A percentile compares a stretch with the other conserved stretches of the same genome.
These are phyloP conservation scores for Crossaster papposus DNA, from an alignment of 53 echinoderm and acorn worm genomes.

Conservation along the genomic window DNA sequence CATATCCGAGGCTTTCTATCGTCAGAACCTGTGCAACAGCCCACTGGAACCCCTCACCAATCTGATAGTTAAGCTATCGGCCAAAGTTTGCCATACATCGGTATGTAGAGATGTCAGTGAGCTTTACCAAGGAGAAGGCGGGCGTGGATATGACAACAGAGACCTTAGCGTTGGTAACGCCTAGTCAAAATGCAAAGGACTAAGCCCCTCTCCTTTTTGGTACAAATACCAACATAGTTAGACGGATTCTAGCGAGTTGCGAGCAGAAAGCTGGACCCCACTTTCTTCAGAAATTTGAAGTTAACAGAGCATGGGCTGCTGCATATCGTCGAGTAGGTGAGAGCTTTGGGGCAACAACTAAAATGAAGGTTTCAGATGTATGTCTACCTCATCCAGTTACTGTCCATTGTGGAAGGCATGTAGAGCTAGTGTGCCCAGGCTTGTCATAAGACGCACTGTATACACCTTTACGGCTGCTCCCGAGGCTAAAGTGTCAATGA, in stretches of 20 bases:
- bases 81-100: conserved; percentile 60
- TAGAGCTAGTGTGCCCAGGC: too few species aligned
- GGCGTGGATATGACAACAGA: conserved; percentile 26
- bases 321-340: too few species aligned
- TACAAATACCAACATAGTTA: conserved; percentile 64
- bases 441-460: too few species aligned
- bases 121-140: conserved; percentile 22
- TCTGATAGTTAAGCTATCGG: conserved; percentile 64
- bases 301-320: conserved; percentile 19
- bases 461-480: too few species aligned
- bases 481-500: too few species aligned
- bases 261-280: conserved; percentile 39
- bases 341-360: too few species aligned
- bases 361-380: too few species aligned
- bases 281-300: conserved; percentile 23
- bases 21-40: conserved; percentile 46
- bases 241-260: conserved; percentile 28
- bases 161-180: conserved; percentile 62
- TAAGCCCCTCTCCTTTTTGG: conserved; percentile 63
- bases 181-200: neutral
- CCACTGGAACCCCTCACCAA: conserved; percentile 50
- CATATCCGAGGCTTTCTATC: conserved; percentile 47
- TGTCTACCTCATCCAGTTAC: too few species aligned
- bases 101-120: conserved; percentile 52
- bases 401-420: too few species aligned